Conservation (phyloP, 2,797 vertebrate genomes). For the Tadarida brasiliensis region DNA sequence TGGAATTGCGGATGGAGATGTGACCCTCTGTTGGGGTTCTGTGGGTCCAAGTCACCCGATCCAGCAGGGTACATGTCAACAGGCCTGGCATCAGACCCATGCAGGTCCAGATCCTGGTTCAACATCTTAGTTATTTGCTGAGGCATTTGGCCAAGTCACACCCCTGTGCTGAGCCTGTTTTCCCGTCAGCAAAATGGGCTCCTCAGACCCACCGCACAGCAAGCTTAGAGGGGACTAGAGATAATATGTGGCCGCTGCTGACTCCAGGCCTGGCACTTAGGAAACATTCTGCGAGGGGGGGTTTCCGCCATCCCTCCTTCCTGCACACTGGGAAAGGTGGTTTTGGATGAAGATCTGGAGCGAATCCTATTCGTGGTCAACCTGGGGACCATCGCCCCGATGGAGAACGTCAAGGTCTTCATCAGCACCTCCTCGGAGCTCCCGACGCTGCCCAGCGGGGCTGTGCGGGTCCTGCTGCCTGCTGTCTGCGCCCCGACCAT, state of each 20-base stretch:
- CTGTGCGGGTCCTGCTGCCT: conserved; percentile 93
- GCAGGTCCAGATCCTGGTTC: neutral
- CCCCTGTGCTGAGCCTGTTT: neutral
- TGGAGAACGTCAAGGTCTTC: conserved; percentile 94
- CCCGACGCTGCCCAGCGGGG: conserved; percentile 93
- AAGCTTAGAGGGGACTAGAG: neutral
- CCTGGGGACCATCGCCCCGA: conserved; percentile 93
- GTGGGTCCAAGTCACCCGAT: neutral
- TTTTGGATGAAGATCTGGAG: conserved; percentile 96
- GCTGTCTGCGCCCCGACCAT: conserved; percentile 94
- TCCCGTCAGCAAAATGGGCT: neutral
- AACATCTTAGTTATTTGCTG: neutral
- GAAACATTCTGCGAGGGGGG: conserved; percentile 48
- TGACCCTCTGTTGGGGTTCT: neutral
- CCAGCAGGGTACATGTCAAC: too few relatives aligned
- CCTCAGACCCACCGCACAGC: neutral
- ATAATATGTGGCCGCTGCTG: neutral
- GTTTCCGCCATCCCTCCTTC: neutral
- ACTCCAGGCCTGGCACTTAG: conserved; percentile 53
- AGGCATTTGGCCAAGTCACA: neutral
- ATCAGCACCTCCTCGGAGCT: conserved; percentile 98
- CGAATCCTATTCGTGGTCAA: conserved; percentile 95
- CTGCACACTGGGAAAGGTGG: conserved; percentile 89
- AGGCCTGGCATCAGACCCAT: neutral
- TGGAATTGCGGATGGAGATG: neutral